Conservation (phyloP, 64 coral and sea anemone species). For the Catalaphyllia jardinei region DNA sequence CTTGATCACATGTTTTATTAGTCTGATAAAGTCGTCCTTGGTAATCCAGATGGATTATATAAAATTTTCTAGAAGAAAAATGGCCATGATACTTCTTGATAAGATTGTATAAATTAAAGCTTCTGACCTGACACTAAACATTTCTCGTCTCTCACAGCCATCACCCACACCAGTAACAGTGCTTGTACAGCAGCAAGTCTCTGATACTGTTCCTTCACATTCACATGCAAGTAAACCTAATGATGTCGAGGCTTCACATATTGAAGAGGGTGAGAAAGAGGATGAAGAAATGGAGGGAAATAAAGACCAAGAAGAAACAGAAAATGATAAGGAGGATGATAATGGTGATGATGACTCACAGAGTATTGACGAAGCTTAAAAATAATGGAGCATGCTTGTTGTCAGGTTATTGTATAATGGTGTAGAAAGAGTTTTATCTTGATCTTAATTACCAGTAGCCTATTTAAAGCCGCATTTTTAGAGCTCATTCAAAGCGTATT, state of each 20-base stretch:
- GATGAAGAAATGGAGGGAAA: conserved; percentile 10
- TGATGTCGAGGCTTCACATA: background rate
- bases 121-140: background rate
- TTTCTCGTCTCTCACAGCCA: background rate
- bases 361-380: conserved; percentile 10
- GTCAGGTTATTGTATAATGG: no score
- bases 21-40: no score
- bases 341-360: conserved; percentile 23
- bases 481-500: no score
- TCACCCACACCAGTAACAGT: conserved; percentile 10
- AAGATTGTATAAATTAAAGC: background rate
- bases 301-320: conserved; percentile 2
- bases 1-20: no score
- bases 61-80: no score
- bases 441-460: no score
- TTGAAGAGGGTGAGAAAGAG: background rate
- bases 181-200: background rate
- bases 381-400: no score
- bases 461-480: no score
- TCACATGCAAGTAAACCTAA: background rate
- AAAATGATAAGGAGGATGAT: conserved; percentile 32
- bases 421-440: no score
- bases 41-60: no score
- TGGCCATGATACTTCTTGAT: background rate
- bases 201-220: conserved; percentile 9